These are phyloP conservation scores for Goniozus legneri DNA, from an alignment of 1,140 invertebrate species.

Conservation along the genomic window DNA sequence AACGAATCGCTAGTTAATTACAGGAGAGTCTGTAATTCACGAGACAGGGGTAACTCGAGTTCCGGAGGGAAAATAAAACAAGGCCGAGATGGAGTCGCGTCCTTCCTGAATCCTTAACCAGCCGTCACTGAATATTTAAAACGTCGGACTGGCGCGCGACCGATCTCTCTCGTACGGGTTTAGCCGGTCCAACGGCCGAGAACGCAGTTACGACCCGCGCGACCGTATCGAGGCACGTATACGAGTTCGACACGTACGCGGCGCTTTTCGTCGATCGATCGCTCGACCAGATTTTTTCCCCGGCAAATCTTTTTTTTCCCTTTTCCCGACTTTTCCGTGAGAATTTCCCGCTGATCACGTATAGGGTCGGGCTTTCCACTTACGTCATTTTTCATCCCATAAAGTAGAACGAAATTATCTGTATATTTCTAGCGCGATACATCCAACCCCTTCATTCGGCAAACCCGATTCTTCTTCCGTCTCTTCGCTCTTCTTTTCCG, in stretches of 20 bases:
- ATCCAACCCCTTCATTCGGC: neutral
- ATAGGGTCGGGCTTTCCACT: too few species aligned
- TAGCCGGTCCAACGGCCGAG: conserved; percentile 21
- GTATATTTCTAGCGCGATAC: too few species aligned
- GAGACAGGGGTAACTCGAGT: conserved; percentile 30
- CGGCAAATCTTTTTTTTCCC: too few species aligned
- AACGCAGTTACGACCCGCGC: too few species aligned
- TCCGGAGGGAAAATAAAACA: conserved; percentile 38
- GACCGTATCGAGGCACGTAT: too few species aligned
- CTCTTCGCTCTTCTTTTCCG: neutral
- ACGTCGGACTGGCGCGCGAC: conserved; percentile 15
- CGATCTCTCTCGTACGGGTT: conserved; percentile 20
- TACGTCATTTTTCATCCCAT: neutral
- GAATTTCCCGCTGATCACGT: too few species aligned
- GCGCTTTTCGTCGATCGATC: too few species aligned
- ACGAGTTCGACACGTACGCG: too few species aligned
- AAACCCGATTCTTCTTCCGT: neutral
- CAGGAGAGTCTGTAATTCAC: too few species aligned
- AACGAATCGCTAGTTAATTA: conserved; percentile 41
- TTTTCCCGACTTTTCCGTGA: too few species aligned
- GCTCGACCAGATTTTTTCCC: too few species aligned
- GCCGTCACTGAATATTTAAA: conserved; percentile 34
- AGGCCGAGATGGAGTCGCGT: conserved; percentile 11
- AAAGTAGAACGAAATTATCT: neutral
- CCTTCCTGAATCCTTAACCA: conserved; percentile 32